These are phyloP conservation scores for Chaetorhynchus papuensis DNA, from an alignment of 2,113 vertebrate species.

Conservation along the genomic window DNA sequence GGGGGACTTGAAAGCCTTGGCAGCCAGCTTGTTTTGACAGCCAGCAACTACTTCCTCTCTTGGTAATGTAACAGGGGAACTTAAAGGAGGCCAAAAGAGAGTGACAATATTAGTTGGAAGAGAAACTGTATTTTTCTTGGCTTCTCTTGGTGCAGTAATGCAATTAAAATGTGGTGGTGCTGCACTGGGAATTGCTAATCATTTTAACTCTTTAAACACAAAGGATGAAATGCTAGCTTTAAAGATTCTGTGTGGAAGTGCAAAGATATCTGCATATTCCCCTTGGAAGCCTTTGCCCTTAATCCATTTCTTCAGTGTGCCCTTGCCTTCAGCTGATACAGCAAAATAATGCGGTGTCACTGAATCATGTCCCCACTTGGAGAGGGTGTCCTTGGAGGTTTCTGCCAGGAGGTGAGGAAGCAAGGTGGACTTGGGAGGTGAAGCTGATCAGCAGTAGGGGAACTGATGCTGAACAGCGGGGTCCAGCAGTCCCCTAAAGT, in stretches of 20 bases:
- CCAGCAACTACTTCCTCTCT: background rate
- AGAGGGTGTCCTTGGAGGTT: background rate
- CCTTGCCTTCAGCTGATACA: background rate
- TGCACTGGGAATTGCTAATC: background rate
- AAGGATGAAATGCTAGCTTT: background rate
- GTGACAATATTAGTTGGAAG: background rate
- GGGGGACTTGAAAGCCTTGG: background rate
- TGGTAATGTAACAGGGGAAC: background rate
- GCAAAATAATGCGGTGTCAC: background rate
- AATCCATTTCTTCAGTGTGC: background rate
- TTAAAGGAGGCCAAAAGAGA: background rate
- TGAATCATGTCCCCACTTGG: background rate
- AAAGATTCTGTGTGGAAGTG: background rate
- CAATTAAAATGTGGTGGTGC: background rate
- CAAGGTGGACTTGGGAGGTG: background rate
- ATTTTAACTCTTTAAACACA: background rate
- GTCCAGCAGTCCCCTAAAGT: background rate
- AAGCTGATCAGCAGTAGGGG: background rate
- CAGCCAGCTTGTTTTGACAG: background rate
- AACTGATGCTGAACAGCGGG: rapidly evolving
- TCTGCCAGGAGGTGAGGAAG: background rate
- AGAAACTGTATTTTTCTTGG: slow-evolving; percentile 9
- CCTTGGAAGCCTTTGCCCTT: background rate
- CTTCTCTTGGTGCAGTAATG: background rate
- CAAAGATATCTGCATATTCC: background rate